phyloP scores from a whole-genome alignment of 2,888 invertebrate species.

The Trypoxylon attenuatum region DNA sequence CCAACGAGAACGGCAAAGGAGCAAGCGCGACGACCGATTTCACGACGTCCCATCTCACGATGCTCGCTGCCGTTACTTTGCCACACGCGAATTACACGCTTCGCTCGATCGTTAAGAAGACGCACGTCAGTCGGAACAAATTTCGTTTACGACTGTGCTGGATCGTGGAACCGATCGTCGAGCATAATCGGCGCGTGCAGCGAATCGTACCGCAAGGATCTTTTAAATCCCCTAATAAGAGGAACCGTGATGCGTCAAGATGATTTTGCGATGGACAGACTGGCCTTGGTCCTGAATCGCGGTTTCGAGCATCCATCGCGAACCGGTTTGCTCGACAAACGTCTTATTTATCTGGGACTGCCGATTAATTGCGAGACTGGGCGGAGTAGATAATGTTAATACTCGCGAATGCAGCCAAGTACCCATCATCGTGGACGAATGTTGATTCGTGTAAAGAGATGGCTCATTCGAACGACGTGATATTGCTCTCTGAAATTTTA shows the following conservation, averaged over 20 bases:
- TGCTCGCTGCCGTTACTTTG: background rate
- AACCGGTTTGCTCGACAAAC: constrained; percentile 45
- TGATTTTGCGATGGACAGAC: background rate
- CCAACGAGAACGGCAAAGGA: background rate
- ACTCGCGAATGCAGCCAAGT: background rate
- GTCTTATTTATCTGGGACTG: constrained; percentile 42
- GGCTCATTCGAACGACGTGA: too few relatives aligned
- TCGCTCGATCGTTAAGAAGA: constrained; percentile 19
- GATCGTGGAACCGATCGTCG: background rate
- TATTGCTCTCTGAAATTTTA: too few relatives aligned
- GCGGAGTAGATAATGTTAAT: constrained; percentile 37
- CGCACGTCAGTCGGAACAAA: constrained; percentile 28
- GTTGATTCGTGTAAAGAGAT: too few relatives aligned
- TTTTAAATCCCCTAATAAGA: background rate
- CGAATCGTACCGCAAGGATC: too few relatives aligned
- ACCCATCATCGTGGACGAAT: too few relatives aligned
- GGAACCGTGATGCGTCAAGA: background rate
- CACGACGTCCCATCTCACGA: too few relatives aligned
- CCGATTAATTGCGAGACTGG: constrained; percentile 35
- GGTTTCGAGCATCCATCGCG: constrained; percentile 20
- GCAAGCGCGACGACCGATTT: background rate
- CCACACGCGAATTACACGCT: background rate
- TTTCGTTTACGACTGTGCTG: too few relatives aligned
- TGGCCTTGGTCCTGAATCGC: too few relatives aligned
- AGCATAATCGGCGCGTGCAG: constrained; percentile 10